These are phyloP conservation scores for Peromyscus maniculatus DNA, from an alignment of 2,113 vertebrate genomes.

Conservation along the genomic window DNA sequence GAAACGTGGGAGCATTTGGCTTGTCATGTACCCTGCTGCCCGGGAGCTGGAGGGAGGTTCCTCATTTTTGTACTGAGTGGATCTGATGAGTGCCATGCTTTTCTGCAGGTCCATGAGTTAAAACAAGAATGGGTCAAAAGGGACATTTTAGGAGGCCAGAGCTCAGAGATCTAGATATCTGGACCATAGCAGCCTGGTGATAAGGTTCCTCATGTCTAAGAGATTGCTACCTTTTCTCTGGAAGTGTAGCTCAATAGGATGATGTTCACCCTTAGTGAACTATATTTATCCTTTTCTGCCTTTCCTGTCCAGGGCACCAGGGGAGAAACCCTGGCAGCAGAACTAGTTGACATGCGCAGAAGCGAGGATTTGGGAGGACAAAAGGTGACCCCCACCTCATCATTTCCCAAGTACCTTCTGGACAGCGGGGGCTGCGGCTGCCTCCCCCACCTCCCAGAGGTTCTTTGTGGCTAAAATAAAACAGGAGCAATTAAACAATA, in stretches of 20 bases:
- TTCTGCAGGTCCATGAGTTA: not conserved
- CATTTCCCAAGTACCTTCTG: not conserved
- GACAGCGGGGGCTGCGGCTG: not conserved
- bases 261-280: not conserved
- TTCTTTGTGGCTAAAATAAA: slow-evolving; percentile 54
- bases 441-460: not conserved
- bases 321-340: not conserved
- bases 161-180: fast-evolving
- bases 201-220: not conserved
- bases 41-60: fast-evolving
- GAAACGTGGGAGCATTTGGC: not conserved
- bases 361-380: not conserved
- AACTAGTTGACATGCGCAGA: not conserved
- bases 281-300: not conserved
- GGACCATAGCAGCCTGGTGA: fast-evolving
- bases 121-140: no score
- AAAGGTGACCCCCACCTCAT: not conserved
- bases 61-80: fast-evolving
- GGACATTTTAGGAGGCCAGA: not conserved
- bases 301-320: not conserved
- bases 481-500: slow-evolving; percentile 73
- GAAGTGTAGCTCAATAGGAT: not conserved
- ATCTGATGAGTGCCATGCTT: fast-evolving
- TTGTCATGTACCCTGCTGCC: fast-evolving
- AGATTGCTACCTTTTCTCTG: fast-evolving